Evolutionary conservation across 1,140 invertebrate genomes (phyloP), one percentile per base, ranked within the genome.

Genomic region (Danaus plexippus): DNA sequence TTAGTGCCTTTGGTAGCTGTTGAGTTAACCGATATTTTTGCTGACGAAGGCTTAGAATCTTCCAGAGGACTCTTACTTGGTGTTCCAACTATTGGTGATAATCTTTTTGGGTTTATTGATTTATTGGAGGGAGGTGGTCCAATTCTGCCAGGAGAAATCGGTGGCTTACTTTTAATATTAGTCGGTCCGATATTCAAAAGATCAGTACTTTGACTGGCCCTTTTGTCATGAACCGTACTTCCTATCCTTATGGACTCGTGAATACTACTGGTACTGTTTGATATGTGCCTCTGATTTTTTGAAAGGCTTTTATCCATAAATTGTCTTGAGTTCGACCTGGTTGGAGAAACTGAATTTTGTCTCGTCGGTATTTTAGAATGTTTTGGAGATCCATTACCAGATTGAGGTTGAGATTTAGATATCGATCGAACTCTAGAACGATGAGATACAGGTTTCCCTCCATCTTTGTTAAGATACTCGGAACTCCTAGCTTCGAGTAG

Each of bases 51-150:
- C 55, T 83, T 85, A 11, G 55, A 52, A 50, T 80, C 75, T 57
- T 81, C 79, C 6, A 67, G 63, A 9, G 85, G 84, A 67, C 80
- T 87, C 72, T 87, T 88, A 54, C 77, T 87, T 43, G 87, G 86
- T 11, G 87, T 88, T 7, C 85, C 80, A 46, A 85, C 85, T 40
- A 88, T 88, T 8, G 87, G 87, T 10, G 87, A 88, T n/a, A 88
- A 68, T 52, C 87, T 66, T 73, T 88, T 88, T 9, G 82, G 57
- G 57, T 85, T 87, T 10, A 88, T 80, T 15, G 67, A 60, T 69
- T 75, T 83, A 52, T 87, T 85, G 7, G 83, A 76, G 11, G 86
- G 86, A 9, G 86, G 87, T 15, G 87, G 87, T 2, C 87, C 87
- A 44, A 63, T 69, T 67, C 72, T 83, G 3, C 80, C 79, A 1